Base-by-base conservation (phyloP, 2,113 vertebrate species). In the Gadus macrocephalus region DNA sequence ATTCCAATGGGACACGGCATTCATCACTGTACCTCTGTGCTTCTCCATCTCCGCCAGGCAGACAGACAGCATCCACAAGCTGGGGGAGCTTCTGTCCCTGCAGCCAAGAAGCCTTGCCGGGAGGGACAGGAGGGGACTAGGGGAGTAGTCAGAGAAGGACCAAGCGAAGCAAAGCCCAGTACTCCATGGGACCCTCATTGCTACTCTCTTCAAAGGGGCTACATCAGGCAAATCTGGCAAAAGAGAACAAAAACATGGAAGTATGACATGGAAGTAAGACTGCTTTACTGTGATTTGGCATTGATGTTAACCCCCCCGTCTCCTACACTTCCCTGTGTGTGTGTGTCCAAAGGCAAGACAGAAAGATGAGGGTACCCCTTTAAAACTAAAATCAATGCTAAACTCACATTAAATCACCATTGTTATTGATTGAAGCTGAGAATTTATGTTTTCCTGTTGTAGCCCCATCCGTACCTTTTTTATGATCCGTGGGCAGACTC, bases 31-130 rank as follows among this genome's bases (percentile, higher is more conserved):
- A 88, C 86, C 89, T 83, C 83, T 85, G 72, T 87, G 85, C 69
- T 91, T 91, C 64, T 91, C 90, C 53, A 89, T 81, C 77, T 91
- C 89, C 53, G 90, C 89, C 80, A 90, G 64, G 71, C 89, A 91
- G 19, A 78, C 76, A 3, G 89, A 88, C 59, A 90, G 64, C 80
- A 88, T 85, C 89, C 90, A 92, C n/a, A 91, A 76, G 22, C 76
- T 56, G 0, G 53, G 73, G 3, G 73, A 35, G 1, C n/a, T 66
- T 25, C 71, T 72, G 19, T 16, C 15, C 7, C 64, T 78, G 70
- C 20, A 78, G 42, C 86, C 73, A 3, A 80, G 62, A 25, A 88
- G 64, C 69, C 38, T 56, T 64, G 72, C 76, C 0, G 70, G 42
- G 42, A 49, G 9, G 42, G 8, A 64, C 11, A 84, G 65, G 62